These are phyloP conservation scores for Centruroides sculpturatus DNA, from an alignment of 1,140 invertebrate species.

Conservation along the genomic window DNA sequence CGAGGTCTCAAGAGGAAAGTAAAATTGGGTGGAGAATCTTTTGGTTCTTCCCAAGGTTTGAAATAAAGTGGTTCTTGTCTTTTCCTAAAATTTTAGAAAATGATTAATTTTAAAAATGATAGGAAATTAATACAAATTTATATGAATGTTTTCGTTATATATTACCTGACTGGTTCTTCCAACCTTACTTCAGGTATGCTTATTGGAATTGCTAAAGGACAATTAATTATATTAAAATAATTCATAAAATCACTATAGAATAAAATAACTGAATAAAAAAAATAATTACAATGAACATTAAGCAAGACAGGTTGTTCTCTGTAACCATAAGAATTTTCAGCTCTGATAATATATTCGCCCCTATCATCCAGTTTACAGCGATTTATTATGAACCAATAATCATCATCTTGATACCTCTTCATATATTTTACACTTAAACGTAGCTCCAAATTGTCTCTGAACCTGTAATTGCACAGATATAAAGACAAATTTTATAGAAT, in stretches of 20 bases:
- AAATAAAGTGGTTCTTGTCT: slow-evolving; percentile 8
- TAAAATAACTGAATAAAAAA: neutral
- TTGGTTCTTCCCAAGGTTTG: slow-evolving; percentile 52
- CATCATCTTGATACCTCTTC: slow-evolving; percentile 91
- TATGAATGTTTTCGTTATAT: neutral
- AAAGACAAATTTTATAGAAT: no score
- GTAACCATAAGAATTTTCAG: slow-evolving; percentile 94
- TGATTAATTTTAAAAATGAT: no score
- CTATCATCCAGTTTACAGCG: slow-evolving; percentile 84
- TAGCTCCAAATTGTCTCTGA: slow-evolving; percentile 74
- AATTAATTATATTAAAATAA: neutral
- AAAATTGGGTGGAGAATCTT: slow-evolving; percentile 80
- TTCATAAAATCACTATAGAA: neutral
- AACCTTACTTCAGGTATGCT: slow-evolving; percentile 42
- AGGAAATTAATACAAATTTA: no score
- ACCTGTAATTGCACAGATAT: neutral
- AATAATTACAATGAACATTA: slow-evolving; percentile 80
- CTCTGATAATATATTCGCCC: slow-evolving; percentile 92
- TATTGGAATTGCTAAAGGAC: slow-evolving; percentile 14
- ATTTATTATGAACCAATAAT: slow-evolving; percentile 96
- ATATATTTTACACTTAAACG: slow-evolving; percentile 97
- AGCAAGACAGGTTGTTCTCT: slow-evolving; percentile 92
- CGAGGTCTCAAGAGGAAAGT: slow-evolving; percentile 94
- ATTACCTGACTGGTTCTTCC: slow-evolving; percentile 15
- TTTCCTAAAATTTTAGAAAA: slow-evolving; percentile 1